Evolutionary conservation across 2,888 invertebrate species (phyloP).

Genomic region (Morpho deidamia): DNA sequence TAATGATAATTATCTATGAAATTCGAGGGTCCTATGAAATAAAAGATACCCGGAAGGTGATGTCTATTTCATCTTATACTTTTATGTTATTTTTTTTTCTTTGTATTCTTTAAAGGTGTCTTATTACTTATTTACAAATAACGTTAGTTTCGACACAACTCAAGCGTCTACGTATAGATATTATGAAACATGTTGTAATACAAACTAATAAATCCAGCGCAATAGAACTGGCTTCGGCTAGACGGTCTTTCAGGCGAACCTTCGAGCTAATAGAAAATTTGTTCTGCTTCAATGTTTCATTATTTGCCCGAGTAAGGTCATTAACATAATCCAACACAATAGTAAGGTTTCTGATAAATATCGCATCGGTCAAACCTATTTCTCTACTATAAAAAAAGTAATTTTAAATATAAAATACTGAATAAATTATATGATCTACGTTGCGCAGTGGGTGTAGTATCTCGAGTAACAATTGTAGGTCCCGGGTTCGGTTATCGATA

Average conservation of each 20-base stretch:
- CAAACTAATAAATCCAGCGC: not conserved
- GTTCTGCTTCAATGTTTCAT: slow-evolving; percentile 41
- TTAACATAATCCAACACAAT: slow-evolving; percentile 3
- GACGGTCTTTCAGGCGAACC: slow-evolving; percentile 5
- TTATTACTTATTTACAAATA: no score
- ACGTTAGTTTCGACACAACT: not conserved
- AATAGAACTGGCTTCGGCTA: slow-evolving; percentile 2
- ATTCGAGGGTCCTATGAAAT: no score
- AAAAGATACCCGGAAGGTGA: not conserved
- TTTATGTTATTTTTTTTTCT: no score
- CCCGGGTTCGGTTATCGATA: no score
- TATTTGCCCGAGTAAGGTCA: slow-evolving; percentile 10
- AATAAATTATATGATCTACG: no score
- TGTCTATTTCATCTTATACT: no score
- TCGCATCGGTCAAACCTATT: not conserved
- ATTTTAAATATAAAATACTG: no score
- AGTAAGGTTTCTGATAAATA: not conserved
- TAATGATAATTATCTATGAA: no score
- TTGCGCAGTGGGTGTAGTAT: no score
- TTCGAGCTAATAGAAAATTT: slow-evolving; percentile 33
- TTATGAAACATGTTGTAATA: slow-evolving; percentile 8
- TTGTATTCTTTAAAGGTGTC: no score
- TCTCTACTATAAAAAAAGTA: no score
- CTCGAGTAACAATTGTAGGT: no score
- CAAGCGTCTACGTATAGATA: not conserved